phyloP scores from a whole-genome alignment of 2,888 invertebrate species.

The Molanna angustata region DNA sequence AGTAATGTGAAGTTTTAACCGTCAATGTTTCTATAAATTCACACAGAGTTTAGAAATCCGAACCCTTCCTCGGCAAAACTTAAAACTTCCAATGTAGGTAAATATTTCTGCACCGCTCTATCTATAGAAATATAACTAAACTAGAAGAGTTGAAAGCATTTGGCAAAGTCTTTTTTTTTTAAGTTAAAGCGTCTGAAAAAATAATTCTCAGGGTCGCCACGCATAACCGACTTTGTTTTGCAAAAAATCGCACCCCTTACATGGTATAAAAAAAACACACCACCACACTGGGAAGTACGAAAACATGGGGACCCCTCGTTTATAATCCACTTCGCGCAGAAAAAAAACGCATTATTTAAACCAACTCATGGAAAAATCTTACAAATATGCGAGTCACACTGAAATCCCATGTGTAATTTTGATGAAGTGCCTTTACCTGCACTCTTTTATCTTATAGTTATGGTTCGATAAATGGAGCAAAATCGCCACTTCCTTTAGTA shows the following conservation, averaged over 20 bases:
- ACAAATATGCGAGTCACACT: too few species aligned
- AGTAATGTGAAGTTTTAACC: too few species aligned
- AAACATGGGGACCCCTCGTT: neutral
- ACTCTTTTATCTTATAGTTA: too few species aligned
- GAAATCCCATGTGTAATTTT: too few species aligned
- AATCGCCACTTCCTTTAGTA: too few species aligned
- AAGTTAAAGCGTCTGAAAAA: constrained; percentile 13
- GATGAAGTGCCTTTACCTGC: too few species aligned
- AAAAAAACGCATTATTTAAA: too few species aligned
- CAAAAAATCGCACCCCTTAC: constrained; percentile 25
- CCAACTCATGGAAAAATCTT: too few species aligned
- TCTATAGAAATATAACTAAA: neutral
- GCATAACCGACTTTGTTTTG: constrained; percentile 27
- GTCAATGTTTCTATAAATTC: constrained; percentile 26
- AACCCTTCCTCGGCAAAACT: constrained; percentile 9
- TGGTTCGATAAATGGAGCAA: too few species aligned
- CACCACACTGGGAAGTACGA: constrained; percentile 26
- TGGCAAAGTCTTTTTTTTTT: constrained; percentile 1
- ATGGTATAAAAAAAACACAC: constrained; percentile 25
- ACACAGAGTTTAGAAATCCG: constrained; percentile 18
- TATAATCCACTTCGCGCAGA: too few species aligned
- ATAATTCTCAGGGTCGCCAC: constrained; percentile 28
- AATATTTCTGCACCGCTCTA: neutral
- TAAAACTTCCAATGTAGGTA: too few species aligned
- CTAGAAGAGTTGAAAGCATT: neutral